Evolutionary conservation across 2,797 vertebrate species (phyloP).

Genomic region (Poecile montanus): DNA sequence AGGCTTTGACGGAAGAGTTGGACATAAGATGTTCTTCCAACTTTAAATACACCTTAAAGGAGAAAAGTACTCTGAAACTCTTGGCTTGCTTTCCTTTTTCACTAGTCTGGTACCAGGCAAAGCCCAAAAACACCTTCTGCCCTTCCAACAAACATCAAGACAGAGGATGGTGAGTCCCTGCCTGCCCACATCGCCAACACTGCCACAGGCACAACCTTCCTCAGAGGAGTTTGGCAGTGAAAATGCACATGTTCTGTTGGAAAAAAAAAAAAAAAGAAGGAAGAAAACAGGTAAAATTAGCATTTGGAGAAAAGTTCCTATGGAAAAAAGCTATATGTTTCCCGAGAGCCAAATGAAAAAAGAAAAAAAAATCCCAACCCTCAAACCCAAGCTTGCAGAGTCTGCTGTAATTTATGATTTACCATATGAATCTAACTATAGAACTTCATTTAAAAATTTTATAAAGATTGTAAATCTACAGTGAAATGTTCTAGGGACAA

Average conservation of each 20-base stretch:
- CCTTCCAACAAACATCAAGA: slow-evolving; percentile 27
- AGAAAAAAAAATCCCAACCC: not conserved
- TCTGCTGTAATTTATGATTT: slow-evolving; percentile 68
- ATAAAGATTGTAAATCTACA: slow-evolving; percentile 70
- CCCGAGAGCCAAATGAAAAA: slow-evolving; percentile 13
- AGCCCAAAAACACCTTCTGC: slow-evolving; percentile 59
- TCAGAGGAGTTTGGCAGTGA: slow-evolving; percentile 40
- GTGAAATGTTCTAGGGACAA: slow-evolving; percentile 57
- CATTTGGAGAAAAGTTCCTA: slow-evolving; percentile 37
- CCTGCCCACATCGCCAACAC: not conserved
- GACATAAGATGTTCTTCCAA: not conserved
- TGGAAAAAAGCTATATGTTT: slow-evolving; percentile 26
- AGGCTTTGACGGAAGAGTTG: not conserved
- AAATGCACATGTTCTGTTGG: not conserved
- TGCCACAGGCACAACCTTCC: slow-evolving; percentile 38
- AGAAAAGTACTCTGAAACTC: slow-evolving; percentile 33
- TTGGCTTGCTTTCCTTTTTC: slow-evolving; percentile 31
- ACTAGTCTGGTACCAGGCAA: slow-evolving; percentile 71
- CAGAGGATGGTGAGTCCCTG: slow-evolving; percentile 31
- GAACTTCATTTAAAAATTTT: slow-evolving; percentile 66
- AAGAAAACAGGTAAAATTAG: slow-evolving; percentile 64
- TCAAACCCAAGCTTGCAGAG: slow-evolving; percentile 28
- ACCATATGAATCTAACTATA: slow-evolving; percentile 67
- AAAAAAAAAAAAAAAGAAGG: not conserved
- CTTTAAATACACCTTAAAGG: slow-evolving; percentile 7